Evolutionary conservation across 2,797 vertebrate genomes (phyloP), one percentile per base, ranked within the genome.

Genomic region (Sciaenops ocellatus): DNA sequence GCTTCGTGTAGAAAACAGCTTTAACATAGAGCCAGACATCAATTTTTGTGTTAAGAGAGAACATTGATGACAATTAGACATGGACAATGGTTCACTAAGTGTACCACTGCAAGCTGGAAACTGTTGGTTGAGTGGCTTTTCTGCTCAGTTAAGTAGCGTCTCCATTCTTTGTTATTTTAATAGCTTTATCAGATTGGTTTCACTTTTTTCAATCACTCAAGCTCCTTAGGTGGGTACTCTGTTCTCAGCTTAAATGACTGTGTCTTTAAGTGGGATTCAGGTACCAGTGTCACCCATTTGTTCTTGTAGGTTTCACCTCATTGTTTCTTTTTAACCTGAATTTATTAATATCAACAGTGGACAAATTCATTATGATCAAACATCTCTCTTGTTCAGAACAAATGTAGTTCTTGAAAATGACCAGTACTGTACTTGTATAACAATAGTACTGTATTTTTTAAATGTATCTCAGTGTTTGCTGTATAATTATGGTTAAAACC

Each of bases 131-230:
- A 82, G 80, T 71, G 69, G 79, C 73, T 70, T 83, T 22, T 11
- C 65, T 63, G 61, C 80, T 76, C 76, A 59, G 71, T 82, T 80
- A 80, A 87, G 80, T 78, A 34, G 69, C 15, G 67, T 75, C 73
- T 80, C 79, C 50, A 34, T 82, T 86, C 69, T 86, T 85, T 90
- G 83, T 89, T 91, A 87, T 92, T 92, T 94, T 91, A 92, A 94
- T 92, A 91, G 91, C 91, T 82, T 90, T 82, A 92, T 92, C 80
- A 93, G 90, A 92, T 92, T 89, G 69, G 85, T 89, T 93, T 91
- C 83, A 86, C 84, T 89, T 91, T 90, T 91, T 82, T 84, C 76
- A 92, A 92, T 87, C 82, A 63, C 82, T 87, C 86, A 85, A 83
- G 87, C 87, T 87, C 73, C 75, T 92, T 89, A 83, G 78, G 73